Evolutionary conservation across 2,113 vertebrate species (phyloP), one percentile per base, ranked within the genome.

Genomic region (Corynorhinus townsendii): DNA sequence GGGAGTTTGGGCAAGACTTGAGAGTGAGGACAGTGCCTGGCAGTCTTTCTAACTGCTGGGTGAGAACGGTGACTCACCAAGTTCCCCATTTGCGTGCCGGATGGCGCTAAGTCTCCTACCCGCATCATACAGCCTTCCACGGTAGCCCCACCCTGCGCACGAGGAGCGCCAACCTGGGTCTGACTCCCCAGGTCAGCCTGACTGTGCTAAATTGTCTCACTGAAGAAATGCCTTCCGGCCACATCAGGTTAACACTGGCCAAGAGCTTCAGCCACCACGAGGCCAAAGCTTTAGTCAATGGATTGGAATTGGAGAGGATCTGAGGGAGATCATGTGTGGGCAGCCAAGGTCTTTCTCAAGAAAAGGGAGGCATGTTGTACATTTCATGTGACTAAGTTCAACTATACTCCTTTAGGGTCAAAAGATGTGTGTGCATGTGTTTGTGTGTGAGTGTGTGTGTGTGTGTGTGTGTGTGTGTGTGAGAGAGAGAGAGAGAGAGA

Each of bases 101-200:
- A 8, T 0, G 4, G 35, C 1, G 7, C 33, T 3, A 1, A 22
- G n/a, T 6, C 81, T 56, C 33, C 33, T 3, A 7, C 15, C 2
- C 0, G 15, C 3, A 1, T 43, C 38, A 4, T 11, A 5, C 5
- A 43, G 28, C 40, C 68, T 47, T 77, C 79, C n/a, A 0, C 20
- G 56, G 45, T 0, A 5, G 20, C 38, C 84, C 62, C 26, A 3
- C 47, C 35, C 76, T 30, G 56, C 1, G 28, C 43, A 43, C 2
- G 17, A 77, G 33, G n/a, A 40, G 26, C 0, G 2, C 33, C 35
- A 24, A 22, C 87, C 82, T 30, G 43, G 22, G 40, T 81, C 90
- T 82, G 77, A 71, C 71, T 59, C 64, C 54, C 15, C 19, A n/a
- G 14, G 52, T 54, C 26, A 77, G 33, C 47, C 33, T 89, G 73